phyloP scores from a whole-genome alignment of 2,888 invertebrate genomes.

The Drosophila barbarae region DNA sequence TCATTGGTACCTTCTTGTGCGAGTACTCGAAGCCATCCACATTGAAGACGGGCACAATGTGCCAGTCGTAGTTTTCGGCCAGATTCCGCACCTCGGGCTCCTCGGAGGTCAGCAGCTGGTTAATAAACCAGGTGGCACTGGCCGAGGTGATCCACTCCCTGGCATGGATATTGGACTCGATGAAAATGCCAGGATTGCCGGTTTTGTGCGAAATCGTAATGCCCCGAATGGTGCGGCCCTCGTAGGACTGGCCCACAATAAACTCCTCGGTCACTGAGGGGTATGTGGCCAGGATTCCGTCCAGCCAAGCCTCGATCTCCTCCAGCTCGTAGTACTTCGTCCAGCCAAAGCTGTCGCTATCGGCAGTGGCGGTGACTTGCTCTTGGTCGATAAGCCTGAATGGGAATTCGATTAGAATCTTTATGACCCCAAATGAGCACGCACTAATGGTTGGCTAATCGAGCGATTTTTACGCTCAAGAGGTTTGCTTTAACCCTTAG shows the following conservation, averaged over 20 bases:
- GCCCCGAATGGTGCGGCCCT: slow-evolving; percentile 83
- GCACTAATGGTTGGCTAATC: slow-evolving; percentile 28
- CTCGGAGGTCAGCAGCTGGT: slow-evolving; percentile 84
- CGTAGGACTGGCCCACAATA: slow-evolving; percentile 81
- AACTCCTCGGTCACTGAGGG: slow-evolving; percentile 75
- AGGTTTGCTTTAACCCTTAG: slow-evolving; percentile 6
- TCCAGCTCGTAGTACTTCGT: slow-evolving; percentile 82
- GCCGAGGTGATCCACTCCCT: slow-evolving; percentile 89
- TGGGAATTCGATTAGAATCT: slow-evolving; percentile 25
- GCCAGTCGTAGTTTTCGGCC: slow-evolving; percentile 86
- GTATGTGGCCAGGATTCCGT: slow-evolving; percentile 79
- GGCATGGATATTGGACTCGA: slow-evolving; percentile 84
- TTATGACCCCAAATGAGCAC: slow-evolving; percentile 31
- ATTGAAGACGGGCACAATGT: slow-evolving; percentile 86
- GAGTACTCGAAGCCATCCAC: slow-evolving; percentile 88
- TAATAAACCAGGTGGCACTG: slow-evolving; percentile 85
- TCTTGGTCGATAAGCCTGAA: slow-evolving; percentile 81
- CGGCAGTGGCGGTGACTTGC: slow-evolving; percentile 54
- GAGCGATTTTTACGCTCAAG: slow-evolving; percentile 28
- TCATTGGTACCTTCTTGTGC: slow-evolving; percentile 81
- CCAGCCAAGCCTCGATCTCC: slow-evolving; percentile 83
- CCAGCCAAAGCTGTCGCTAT: slow-evolving; percentile 81
- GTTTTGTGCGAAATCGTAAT: slow-evolving; percentile 80
- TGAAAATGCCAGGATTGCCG: slow-evolving; percentile 82
- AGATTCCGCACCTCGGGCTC: slow-evolving; percentile 82